Evolutionary conservation across 2,888 invertebrate species (phyloP), one percentile per base, ranked within the genome.

Genomic region (Leptopilina drosophilae): DNA sequence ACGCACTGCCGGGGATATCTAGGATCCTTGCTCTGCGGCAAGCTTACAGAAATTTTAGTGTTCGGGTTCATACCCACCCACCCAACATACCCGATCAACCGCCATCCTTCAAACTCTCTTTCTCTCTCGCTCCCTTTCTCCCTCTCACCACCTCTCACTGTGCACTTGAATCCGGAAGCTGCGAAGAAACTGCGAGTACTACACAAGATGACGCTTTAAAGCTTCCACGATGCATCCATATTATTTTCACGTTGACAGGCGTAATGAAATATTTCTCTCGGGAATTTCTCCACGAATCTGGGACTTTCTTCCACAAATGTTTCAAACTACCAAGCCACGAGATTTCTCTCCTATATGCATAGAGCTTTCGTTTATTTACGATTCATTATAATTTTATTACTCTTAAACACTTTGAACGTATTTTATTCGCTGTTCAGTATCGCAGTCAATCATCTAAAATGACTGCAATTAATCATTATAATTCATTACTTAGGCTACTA

Each of bases 1-100:
- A 86, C 85, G 84, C 85, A 87, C 83, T 82, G 81, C 83, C 83
- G 78, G 80, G 80, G 82, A 77, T 85, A 84, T 84, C 81, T 81
- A 80, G 82, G 77, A 83, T 83, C 76, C 76, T 77, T 78, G 79
- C 78, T 83, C 83, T 80, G 79, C 79, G 82, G 82, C 69, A 67
- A 79, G 82, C 81, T 80, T 81, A 78, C 79, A 78, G 76, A 82
- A 82, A 82, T 83, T 83, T 83, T 79, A 83, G 77, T 76, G 75
- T 77, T 76, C 81, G 46, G 64, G 53, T 78, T 78, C 42, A 62
- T 73, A 20, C 53, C 62, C 73, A 77, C n/a, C 56, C 42, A 53
- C 15, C 26, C 59, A 76, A 26, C 67, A 46, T 65, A 69, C 26
- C 81, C 66, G 64, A 78, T 76, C 53, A 46, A 42, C 53, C 46